Conservation (phyloP, 2,113 vertebrate species). For the Eira barbara region DNA sequence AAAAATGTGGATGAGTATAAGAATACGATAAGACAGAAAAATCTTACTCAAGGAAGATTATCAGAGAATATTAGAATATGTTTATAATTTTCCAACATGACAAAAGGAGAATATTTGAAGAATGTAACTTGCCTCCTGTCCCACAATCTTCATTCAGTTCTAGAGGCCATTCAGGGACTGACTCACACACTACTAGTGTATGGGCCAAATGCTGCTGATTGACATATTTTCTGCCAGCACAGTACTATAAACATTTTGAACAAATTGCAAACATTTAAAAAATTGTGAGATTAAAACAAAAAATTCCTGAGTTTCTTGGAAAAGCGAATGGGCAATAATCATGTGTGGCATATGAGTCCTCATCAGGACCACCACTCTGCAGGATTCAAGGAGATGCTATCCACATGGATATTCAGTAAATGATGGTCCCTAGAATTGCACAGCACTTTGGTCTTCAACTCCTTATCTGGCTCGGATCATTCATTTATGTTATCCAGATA, state of each 20-base stretch:
- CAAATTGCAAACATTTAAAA: neutral
- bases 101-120: neutral
- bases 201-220: neutral
- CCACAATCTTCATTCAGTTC: neutral
- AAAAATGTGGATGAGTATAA: neutral
- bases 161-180: neutral
- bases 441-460: neutral
- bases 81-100: neutral
- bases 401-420: neutral
- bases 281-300: slow-evolving; percentile 16
- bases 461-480: neutral
- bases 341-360: neutral
- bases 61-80: neutral
- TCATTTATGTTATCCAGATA: neutral
- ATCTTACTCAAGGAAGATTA: neutral
- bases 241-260: neutral
- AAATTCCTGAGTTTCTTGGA: neutral
- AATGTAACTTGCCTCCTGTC: neutral
- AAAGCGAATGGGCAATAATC: neutral
- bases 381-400: neutral
- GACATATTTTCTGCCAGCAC: neutral
- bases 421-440: neutral
- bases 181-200: neutral
- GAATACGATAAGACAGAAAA: neutral
- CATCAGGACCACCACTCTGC: neutral